Conservation (phyloP, 2,113 vertebrate genomes). For the Cololabis saira region DNA sequence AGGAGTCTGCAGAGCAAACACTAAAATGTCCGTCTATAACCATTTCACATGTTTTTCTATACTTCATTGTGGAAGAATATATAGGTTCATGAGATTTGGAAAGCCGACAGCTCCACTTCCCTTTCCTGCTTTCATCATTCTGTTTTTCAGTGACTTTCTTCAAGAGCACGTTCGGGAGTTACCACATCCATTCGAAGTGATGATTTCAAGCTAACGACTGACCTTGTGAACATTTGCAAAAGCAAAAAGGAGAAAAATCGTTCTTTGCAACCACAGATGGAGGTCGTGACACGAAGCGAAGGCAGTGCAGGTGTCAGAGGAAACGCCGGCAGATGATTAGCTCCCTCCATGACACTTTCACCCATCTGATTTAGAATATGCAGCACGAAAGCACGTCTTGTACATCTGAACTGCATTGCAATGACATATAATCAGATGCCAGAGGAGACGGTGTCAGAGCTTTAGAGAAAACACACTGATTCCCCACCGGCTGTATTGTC, state of each 20-base stretch:
- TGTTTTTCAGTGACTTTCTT: background rate
- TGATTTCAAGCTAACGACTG: conserved; percentile 5
- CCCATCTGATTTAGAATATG: conserved; percentile 35
- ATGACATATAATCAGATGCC: conserved; percentile 71
- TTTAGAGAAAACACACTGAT: conserved; percentile 75
- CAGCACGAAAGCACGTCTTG: conserved; percentile 55
- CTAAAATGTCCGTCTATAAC: no score
- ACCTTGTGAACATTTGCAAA: conserved; percentile 36
- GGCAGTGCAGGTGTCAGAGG: conserved; percentile 66
- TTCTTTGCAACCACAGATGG: conserved; percentile 46
- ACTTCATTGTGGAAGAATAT: no score
- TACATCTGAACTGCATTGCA: conserved; percentile 43
- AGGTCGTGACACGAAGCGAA: conserved; percentile 24
- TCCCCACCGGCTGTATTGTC: conserved; percentile 77
- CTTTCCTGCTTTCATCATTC: background rate
- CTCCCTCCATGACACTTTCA: conserved; percentile 61
- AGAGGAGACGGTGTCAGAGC: conserved; percentile 58
- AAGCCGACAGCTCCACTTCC: conserved; percentile 6
- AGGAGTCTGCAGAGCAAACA: no score
- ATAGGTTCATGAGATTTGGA: no score
- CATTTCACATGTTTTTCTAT: no score
- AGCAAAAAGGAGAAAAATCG: conserved; percentile 2
- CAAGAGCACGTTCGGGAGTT: background rate
- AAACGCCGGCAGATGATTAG: conserved; percentile 56
- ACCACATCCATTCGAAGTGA: background rate